These are phyloP conservation scores for Campylomormyrus tamandua DNA, from an alignment of 2,113 vertebrate species.

Conservation along the genomic window DNA sequence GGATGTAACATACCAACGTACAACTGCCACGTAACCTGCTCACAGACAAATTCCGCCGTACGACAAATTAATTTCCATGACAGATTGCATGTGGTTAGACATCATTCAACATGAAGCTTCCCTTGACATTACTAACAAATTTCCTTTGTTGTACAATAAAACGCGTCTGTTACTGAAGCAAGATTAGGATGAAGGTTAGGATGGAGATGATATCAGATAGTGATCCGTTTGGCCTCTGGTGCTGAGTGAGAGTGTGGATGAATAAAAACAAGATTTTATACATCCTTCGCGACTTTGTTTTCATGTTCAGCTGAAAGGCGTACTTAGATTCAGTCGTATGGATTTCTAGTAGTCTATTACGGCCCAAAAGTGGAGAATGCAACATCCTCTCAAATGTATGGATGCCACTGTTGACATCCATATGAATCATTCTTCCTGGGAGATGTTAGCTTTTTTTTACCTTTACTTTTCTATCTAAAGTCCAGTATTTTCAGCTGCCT, in stretches of 20 bases:
- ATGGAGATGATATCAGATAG: conserved; percentile 37
- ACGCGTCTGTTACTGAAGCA: conserved; percentile 17
- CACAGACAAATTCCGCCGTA: background rate
- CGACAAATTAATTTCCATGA: background rate
- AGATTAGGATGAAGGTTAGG: conserved; percentile 26
- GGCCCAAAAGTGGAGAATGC: background rate
- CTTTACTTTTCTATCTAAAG: background rate
- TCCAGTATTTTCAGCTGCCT: background rate
- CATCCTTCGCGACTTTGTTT: background rate
- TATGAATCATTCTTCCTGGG: background rate
- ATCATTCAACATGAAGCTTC: background rate
- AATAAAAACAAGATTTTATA: conserved; percentile 29
- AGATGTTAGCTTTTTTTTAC: background rate
- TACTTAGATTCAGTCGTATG: conserved; percentile 46
- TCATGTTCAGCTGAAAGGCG: conserved; percentile 34
- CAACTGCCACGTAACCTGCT: background rate
- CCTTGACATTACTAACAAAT: background rate
- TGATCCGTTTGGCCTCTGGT: conserved; percentile 32
- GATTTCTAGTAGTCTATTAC: background rate
- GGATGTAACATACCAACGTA: background rate
- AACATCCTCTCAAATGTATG: background rate
- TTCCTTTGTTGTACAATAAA: conserved; percentile 19
- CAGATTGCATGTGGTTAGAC: background rate
- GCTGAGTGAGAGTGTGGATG: conserved; percentile 23
- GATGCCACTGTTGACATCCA: background rate